Percentiles rank a stretch among this genome's conserved stretches.
phyloP scores from a whole-genome alignment of 1,140 invertebrate species.

The Diabrotica undecimpunctata region DNA sequence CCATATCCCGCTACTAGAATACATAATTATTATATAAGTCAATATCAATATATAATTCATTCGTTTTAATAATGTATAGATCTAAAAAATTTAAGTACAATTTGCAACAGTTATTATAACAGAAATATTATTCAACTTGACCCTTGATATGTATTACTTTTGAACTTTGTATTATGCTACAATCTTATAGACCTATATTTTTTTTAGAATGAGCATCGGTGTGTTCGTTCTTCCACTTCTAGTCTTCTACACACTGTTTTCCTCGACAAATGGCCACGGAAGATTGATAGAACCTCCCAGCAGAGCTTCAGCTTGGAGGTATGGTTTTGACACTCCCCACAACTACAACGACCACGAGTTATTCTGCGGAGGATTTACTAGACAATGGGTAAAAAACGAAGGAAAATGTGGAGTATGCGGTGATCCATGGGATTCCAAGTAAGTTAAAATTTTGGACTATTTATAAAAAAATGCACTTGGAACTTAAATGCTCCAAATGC shows the following conservation, averaged over 20 bases:
- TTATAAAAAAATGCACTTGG: too few relatives aligned
- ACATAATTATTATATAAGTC: too few relatives aligned
- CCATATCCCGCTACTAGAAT: too few relatives aligned
- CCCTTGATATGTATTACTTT: too few relatives aligned
- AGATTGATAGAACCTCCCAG: conserved; percentile 81
- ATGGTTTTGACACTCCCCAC: conserved; percentile 67
- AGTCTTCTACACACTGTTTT: conserved; percentile 2
- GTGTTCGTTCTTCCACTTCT: conserved; percentile 13
- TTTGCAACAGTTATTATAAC: too few relatives aligned
- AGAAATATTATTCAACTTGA: too few relatives aligned
- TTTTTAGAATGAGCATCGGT: conserved; percentile 22
- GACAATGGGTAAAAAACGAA: conserved; percentile 67
- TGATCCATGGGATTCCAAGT: conserved; percentile 70
- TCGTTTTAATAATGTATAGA: too few relatives aligned
- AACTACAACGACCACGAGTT: conserved; percentile 89
- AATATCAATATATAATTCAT: too few relatives aligned
- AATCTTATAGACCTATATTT: background rate
- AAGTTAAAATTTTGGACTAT: conserved; percentile 40
- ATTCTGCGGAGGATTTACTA: conserved; percentile 81
- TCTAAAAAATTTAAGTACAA: too few relatives aligned
- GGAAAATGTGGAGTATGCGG: conserved; percentile 88
- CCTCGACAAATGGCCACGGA: conserved; percentile 67
- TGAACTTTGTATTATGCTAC: too few relatives aligned
- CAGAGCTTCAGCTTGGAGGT: conserved; percentile 77
- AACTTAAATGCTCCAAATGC: too few relatives aligned